Conservation (phyloP, 2,113 vertebrate species). For the Sterrhoptilus dennistouni region DNA sequence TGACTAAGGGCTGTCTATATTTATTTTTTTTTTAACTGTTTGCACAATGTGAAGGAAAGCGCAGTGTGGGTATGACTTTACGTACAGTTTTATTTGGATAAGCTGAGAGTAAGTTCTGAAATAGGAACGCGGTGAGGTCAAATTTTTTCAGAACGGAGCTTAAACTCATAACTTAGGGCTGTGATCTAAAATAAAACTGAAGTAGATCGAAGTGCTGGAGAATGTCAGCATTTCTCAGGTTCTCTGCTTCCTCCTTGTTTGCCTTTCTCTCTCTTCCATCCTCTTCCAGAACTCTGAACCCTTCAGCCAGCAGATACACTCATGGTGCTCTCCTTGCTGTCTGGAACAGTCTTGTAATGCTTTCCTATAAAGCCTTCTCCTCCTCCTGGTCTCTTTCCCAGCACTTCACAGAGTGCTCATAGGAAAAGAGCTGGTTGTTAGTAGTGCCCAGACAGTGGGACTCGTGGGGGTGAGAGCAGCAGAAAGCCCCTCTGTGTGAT, state of each 20-base stretch:
- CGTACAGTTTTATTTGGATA: neutral
- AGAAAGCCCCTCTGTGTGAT: neutral
- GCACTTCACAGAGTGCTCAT: neutral
- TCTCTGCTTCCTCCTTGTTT: neutral
- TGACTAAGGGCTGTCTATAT: neutral
- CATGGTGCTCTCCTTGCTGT: neutral
- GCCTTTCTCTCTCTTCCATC: neutral
- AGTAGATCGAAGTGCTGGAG: neutral
- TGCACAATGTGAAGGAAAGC: neutral
- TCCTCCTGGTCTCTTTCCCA: neutral
- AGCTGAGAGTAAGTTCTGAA: neutral
- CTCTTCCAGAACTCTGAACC: neutral
- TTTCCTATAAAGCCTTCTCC: neutral
- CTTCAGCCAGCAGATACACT: neutral
- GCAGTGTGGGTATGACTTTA: neutral
- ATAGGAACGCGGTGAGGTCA: neutral
- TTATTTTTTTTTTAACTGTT: neutral
- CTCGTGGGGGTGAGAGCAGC: neutral
- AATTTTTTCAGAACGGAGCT: neutral
- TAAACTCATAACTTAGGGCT: neutral
- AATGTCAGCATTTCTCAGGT: neutral
- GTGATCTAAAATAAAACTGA: neutral
- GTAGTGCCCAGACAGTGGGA: neutral
- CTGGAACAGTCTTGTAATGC: neutral
- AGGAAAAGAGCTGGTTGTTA: neutral